A percentile compares a stretch with the other conserved stretches of the same genome.
Evolutionary conservation across 2,888 invertebrate species (phyloP).

Genomic region (Morpho helenor): DNA sequence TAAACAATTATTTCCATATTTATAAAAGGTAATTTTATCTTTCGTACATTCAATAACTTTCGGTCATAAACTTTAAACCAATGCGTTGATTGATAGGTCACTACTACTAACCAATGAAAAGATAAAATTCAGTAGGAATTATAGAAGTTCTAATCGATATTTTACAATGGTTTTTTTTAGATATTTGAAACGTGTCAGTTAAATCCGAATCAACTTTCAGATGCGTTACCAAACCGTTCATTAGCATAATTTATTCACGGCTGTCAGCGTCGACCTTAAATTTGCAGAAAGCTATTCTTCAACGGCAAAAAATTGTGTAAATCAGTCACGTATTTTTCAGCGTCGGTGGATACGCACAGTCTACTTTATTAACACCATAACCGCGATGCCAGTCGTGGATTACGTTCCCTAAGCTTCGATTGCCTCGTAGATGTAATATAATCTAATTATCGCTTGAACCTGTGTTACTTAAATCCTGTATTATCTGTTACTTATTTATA

Average conservation of each 20-base stretch:
- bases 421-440: conserved; percentile 5
- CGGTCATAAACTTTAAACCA: too few relatives aligned
- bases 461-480: not conserved
- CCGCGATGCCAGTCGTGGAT: conserved; percentile 49
- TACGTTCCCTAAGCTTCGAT: conserved; percentile 52
- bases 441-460: not conserved
- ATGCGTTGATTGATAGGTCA: too few relatives aligned
- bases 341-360: conserved; percentile 45
- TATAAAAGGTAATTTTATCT: too few relatives aligned
- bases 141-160: too few relatives aligned
- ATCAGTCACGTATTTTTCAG: conserved; percentile 75
- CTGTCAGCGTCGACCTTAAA: conserved; percentile 74
- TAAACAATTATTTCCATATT: too few relatives aligned
- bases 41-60: too few relatives aligned
- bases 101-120: too few relatives aligned
- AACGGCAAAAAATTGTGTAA: conserved; percentile 63
- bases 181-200: conserved; percentile 32
- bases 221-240: conserved; percentile 73
- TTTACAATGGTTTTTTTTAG: too few relatives aligned
- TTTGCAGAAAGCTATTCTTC: conserved; percentile 71
- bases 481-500: too few relatives aligned
- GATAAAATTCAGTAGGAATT: too few relatives aligned
- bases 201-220: conserved; percentile 57
- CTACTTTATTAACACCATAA: conserved; percentile 74
- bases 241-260: conserved; percentile 76